Evolutionary conservation across 2,797 vertebrate species (phyloP).

Genomic region (Scyliorhinus canicula): DNA sequence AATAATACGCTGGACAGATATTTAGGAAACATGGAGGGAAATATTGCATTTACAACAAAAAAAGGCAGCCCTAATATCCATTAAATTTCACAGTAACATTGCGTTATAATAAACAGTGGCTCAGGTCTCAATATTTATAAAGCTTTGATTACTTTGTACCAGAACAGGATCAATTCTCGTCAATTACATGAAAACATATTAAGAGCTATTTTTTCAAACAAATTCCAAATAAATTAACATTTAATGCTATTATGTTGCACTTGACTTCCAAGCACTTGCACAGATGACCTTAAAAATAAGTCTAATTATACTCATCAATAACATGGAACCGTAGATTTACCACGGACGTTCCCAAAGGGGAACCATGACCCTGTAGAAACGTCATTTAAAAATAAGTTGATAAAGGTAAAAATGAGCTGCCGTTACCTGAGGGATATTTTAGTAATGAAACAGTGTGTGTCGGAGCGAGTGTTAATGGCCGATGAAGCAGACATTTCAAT

Average conservation of each 20-base stretch:
- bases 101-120: neutral
- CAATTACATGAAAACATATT: neutral
- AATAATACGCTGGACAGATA: neutral
- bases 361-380: constrained; percentile 73
- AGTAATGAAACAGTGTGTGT: constrained; percentile 68
- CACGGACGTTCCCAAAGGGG: constrained; percentile 70
- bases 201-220: neutral
- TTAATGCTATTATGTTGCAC: constrained; percentile 38
- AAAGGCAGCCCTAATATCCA: neutral
- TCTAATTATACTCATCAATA: constrained; percentile 78
- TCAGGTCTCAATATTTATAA: neutral
- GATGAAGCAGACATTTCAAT: constrained; percentile 65
- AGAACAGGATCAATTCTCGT: neutral
- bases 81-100: neutral
- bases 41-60: neutral
- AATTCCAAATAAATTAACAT: constrained; percentile 13
- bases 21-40: neutral
- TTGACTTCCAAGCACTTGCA: constrained; percentile 59
- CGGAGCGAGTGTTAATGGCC: constrained; percentile 66
- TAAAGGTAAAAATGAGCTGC: constrained; percentile 85
- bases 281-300: constrained; percentile 61
- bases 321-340: constrained; percentile 72
- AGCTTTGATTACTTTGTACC: neutral
- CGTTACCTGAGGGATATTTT: constrained; percentile 80
- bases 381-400: constrained; percentile 80